phyloP scores from a whole-genome alignment of 2,797 vertebrate species.

The Aphelocoma californica region DNA sequence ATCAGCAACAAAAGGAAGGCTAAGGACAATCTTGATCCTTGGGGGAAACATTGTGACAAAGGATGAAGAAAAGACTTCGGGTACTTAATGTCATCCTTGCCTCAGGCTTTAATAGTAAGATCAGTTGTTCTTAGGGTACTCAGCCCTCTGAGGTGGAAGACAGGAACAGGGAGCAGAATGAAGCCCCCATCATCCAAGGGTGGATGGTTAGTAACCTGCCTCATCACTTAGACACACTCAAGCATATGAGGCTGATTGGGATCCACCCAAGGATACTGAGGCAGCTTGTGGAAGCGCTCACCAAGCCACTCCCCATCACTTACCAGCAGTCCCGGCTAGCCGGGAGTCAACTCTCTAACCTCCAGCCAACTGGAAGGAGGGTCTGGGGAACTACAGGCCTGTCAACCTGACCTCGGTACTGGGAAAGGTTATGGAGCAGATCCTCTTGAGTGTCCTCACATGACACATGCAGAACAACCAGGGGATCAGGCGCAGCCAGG shows the following conservation, averaged over 20 bases:
- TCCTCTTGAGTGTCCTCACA: accelerated
- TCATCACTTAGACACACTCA: neutral
- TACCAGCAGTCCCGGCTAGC: neutral
- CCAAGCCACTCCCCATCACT: neutral
- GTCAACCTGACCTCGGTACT: accelerated
- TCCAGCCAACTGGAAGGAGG: neutral
- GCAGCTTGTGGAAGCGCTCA: neutral
- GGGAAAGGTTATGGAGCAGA: neutral
- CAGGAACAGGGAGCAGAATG: neutral
- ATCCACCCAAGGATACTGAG: neutral
- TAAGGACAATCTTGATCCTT: neutral
- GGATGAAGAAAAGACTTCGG: neutral
- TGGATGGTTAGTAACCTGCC: neutral
- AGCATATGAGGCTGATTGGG: accelerated
- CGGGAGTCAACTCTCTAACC: neutral
- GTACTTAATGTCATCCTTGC: neutral
- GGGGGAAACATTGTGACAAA: neutral
- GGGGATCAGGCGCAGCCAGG: neutral
- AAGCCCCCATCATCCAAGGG: neutral
- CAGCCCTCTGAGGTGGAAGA: neutral
- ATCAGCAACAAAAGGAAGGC: neutral
- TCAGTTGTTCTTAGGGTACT: neutral
- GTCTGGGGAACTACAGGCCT: neutral
- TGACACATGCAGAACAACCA: neutral
- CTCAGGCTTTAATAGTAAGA: neutral